Conservation (phyloP, 2,113 vertebrate species). For the Dromas ardeola region DNA sequence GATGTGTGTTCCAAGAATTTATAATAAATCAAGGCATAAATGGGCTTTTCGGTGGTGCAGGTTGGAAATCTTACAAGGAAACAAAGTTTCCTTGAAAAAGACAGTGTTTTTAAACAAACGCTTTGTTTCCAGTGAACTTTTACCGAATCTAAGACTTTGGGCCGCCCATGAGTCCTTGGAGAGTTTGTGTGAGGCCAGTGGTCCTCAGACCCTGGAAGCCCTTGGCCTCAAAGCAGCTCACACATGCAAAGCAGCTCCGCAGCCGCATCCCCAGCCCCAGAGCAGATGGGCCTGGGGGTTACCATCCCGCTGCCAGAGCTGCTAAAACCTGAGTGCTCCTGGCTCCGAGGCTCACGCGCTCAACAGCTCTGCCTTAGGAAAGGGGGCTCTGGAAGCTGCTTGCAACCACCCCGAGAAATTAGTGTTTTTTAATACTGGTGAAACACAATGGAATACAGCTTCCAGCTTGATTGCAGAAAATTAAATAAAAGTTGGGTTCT, state of each 20-base stretch:
- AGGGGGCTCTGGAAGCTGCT: not conserved
- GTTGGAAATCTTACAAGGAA: slow-evolving; percentile 6
- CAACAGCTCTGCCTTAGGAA: not conserved
- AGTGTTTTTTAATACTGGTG: not conserved
- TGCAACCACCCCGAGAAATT: not conserved
- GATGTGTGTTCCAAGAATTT: slow-evolving; percentile 45
- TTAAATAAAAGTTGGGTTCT: not conserved
- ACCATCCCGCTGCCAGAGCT: not conserved
- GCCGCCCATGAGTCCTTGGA: not conserved
- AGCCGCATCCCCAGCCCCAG: not conserved
- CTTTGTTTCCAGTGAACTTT: not conserved
- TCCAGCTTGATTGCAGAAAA: not conserved
- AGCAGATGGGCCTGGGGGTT: not conserved
- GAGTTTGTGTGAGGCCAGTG: not conserved
- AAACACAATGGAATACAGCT: no score
- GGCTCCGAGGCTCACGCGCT: not conserved
- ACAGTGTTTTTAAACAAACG: not conserved
- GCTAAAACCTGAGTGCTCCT: not conserved
- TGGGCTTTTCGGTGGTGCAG: not conserved
- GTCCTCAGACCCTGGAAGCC: not conserved
- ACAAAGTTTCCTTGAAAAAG: not conserved
- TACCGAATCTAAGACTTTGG: not conserved
- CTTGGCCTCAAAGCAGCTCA: not conserved
- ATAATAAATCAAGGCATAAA: slow-evolving; percentile 27
- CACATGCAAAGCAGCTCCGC: not conserved